Conservation (phyloP, 2,888 invertebrate species). For the Drosophila imparisetae region DNA sequence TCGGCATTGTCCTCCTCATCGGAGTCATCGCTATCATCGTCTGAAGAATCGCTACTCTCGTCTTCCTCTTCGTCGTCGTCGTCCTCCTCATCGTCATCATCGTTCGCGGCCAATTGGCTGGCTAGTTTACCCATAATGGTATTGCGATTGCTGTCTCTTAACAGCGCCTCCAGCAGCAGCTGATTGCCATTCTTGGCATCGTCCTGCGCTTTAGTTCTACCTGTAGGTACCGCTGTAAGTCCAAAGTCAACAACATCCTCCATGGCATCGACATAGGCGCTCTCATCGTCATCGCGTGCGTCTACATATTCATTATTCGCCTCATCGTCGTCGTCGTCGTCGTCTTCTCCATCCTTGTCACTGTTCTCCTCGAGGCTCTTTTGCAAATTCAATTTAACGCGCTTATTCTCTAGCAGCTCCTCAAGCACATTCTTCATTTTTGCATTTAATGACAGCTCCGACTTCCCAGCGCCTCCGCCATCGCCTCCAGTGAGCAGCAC, state of each 20-base stretch:
- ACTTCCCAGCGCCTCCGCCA: slow-evolving; percentile 28
- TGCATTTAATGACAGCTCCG: slow-evolving; percentile 84
- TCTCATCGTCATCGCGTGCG: slow-evolving; percentile 68
- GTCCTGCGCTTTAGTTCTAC: slow-evolving; percentile 38
- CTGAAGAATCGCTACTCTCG: slow-evolving; percentile 70
- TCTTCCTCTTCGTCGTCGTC: slow-evolving; percentile 76
- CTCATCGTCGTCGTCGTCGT: slow-evolving; percentile 55
- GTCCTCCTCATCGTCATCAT: slow-evolving; percentile 60
- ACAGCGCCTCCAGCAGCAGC: slow-evolving; percentile 76
- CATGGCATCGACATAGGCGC: slow-evolving; percentile 70
- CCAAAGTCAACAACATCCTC: slow-evolving; percentile 76
- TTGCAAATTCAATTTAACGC: slow-evolving; percentile 85
- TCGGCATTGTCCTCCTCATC: slow-evolving; percentile 73
- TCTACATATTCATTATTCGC: slow-evolving; percentile 64
- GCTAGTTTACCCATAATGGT: slow-evolving; percentile 73
- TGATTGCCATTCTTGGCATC: slow-evolving; percentile 82
- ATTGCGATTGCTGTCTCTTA: slow-evolving; percentile 81
- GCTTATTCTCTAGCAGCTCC: slow-evolving; percentile 84
- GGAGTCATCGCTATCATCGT: slow-evolving; percentile 72
- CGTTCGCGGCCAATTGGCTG: slow-evolving; percentile 57
- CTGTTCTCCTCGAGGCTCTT: slow-evolving; percentile 83
- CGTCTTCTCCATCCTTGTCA: slow-evolving; percentile 58
- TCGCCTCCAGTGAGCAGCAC: slow-evolving; percentile 61
- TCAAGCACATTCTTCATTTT: slow-evolving; percentile 85
- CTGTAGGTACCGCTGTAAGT: slow-evolving; percentile 29